phyloP scores from a whole-genome alignment of 2,113 vertebrate species.

The Cygnus buccinator region DNA sequence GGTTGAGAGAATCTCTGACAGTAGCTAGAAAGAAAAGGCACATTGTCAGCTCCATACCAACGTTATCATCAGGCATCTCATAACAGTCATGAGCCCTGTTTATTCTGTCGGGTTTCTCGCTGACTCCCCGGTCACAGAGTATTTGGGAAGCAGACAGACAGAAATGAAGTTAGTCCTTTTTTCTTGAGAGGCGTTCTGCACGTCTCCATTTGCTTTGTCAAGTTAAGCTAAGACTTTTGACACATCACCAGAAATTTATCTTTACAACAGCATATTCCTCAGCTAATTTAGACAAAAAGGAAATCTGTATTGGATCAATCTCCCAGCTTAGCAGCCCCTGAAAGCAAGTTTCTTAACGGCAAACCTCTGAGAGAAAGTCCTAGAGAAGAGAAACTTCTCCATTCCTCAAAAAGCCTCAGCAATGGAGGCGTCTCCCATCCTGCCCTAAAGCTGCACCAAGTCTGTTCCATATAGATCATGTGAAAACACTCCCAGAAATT shows the following conservation, averaged over 20 bases:
- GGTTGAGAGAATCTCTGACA: background rate
- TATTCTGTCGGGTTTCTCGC: background rate
- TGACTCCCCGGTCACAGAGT: rapidly evolving
- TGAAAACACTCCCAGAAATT: constrained; percentile 62
- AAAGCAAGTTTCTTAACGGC: background rate
- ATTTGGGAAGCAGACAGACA: background rate
- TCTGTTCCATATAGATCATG: background rate
- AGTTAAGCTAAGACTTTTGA: background rate
- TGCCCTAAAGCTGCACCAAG: background rate
- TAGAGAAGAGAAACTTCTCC: background rate
- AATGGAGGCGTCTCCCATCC: background rate
- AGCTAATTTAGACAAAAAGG: background rate
- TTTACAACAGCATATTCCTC: background rate
- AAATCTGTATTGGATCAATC: background rate
- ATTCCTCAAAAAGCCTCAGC: background rate
- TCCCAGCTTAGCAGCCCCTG: background rate
- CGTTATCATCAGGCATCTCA: background rate
- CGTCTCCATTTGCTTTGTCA: background rate
- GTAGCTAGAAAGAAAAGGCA: background rate
- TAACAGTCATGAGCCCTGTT: background rate
- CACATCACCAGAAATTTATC: background rate
- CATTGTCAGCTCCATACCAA: background rate
- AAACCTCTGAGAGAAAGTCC: background rate
- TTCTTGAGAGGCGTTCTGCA: background rate
- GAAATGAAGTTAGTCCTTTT: background rate